These are phyloP conservation scores for Alloplasta piceator DNA, from an alignment of 2,888 invertebrate genomes.

Conservation along the genomic window DNA sequence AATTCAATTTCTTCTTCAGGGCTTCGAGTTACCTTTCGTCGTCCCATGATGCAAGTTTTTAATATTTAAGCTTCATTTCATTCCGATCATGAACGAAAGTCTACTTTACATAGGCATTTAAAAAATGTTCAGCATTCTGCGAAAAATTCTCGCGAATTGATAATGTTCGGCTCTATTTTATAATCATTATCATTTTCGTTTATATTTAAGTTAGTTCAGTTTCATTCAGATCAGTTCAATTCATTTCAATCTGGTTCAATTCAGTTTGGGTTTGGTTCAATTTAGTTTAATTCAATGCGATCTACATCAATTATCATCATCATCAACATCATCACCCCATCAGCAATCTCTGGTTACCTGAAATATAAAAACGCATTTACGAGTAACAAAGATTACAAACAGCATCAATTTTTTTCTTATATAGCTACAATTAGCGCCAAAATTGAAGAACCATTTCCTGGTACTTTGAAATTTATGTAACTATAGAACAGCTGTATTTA, in stretches of 20 bases:
- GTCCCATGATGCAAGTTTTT: too few species aligned
- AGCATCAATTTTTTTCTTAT: neutral
- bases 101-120: too few species aligned
- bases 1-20: slow-evolving; percentile 22
- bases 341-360: slow-evolving; percentile 1
- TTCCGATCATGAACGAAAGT: too few species aligned
- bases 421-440: neutral
- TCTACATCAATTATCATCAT: slow-evolving; percentile 5
- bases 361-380: neutral
- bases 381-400: slow-evolving; percentile 9
- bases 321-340: neutral
- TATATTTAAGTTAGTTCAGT: slow-evolving; percentile 24
- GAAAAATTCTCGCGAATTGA: neutral
- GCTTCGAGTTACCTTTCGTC: neutral
- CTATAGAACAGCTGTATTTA: too few species aligned
- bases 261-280: too few species aligned
- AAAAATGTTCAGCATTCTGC: neutral
- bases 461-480: too few species aligned
- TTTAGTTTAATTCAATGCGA: slow-evolving; percentile 19
- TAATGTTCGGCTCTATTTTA: slow-evolving; percentile 8
- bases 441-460: too few species aligned
- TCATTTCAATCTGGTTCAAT: slow-evolving; percentile 23
- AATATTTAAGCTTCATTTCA: too few species aligned
- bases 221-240: slow-evolving; percentile 26
- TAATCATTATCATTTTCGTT: slow-evolving; percentile 17